Evolutionary conservation across 2,797 vertebrate genomes (phyloP).

Genomic region (Acanthopagrus latus): DNA sequence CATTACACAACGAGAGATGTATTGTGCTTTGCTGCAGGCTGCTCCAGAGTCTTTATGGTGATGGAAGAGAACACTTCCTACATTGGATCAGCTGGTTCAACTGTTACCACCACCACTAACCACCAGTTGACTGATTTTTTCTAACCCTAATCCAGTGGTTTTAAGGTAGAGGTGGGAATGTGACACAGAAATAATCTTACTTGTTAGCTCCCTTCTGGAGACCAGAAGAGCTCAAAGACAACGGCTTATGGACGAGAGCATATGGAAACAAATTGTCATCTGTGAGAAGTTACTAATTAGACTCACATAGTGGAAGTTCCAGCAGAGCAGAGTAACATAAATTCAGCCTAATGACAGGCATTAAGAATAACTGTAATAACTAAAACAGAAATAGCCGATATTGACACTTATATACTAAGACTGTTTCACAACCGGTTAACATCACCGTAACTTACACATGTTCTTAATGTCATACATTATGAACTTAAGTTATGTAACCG

Average conservation of each 20-base stretch:
- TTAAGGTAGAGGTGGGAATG: slow-evolving; percentile 15
- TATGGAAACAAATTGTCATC: slow-evolving; percentile 11
- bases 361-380: no score
- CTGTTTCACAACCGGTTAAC: no score
- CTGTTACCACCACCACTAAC: no score
- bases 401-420: no score
- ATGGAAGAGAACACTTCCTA: slow-evolving; percentile 27
- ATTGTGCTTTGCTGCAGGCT: slow-evolving; percentile 32
- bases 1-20: slow-evolving; percentile 48
- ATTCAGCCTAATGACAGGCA: no score
- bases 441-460: no score
- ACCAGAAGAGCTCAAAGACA: slow-evolving; percentile 6
- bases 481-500: no score
- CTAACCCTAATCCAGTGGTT: slow-evolving; percentile 3
- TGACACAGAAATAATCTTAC: slow-evolving; percentile 20
- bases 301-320: neutral
- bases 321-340: neutral
- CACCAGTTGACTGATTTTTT: slow-evolving; percentile 3
- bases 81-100: slow-evolving; percentile 34
- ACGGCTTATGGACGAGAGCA: slow-evolving; percentile 9
- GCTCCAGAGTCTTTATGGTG: slow-evolving; percentile 17
- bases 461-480: no score
- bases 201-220: slow-evolving; percentile 40
- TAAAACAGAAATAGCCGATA: no score
- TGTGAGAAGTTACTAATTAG: neutral